phyloP scores from a whole-genome alignment of 2,797 vertebrate genomes.

The Falco biarmicus region DNA sequence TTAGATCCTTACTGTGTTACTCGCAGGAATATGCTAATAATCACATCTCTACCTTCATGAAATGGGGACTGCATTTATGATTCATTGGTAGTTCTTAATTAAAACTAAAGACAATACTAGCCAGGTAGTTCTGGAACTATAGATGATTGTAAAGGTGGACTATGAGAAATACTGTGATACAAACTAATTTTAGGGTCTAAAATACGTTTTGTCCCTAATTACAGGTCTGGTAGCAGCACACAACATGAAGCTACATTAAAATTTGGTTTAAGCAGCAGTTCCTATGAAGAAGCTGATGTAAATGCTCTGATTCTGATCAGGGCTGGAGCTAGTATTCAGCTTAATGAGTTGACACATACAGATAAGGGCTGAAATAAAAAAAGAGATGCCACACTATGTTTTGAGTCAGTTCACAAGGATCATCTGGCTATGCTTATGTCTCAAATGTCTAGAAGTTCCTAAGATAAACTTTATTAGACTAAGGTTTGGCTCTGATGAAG shows the following conservation, averaged over 20 bases:
- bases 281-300: background rate
- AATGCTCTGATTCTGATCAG: background rate
- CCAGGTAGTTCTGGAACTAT: background rate
- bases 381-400: background rate
- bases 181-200: background rate
- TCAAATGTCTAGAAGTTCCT: background rate
- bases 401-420: background rate
- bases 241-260: background rate
- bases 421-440: background rate
- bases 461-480: background rate
- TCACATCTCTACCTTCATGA: background rate
- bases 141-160: background rate
- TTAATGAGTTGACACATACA: background rate
- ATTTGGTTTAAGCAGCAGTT: background rate
- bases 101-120: background rate
- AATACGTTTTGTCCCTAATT: background rate
- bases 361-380: background rate
- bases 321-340: background rate
- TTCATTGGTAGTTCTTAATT: background rate
- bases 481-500: background rate
- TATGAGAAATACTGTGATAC: background rate
- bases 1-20: background rate
- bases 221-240: background rate
- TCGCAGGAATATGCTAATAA: background rate
- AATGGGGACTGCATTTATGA: accelerated